phyloP scores from a whole-genome alignment of 2,888 invertebrate genomes.

The Tiphia femorata region DNA sequence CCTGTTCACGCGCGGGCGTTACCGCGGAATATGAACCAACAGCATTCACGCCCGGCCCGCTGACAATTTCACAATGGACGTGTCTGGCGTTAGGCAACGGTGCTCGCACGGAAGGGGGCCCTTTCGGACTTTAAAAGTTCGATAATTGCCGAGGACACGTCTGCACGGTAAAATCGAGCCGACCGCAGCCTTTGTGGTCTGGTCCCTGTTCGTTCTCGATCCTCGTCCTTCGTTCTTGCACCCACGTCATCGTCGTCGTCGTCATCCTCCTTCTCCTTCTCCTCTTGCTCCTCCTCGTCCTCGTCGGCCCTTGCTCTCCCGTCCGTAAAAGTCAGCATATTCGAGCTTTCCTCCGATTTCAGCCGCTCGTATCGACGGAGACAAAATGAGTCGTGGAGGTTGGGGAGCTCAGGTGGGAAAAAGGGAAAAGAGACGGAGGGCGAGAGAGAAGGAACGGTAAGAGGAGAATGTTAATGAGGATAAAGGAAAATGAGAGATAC shows the following conservation, averaged over 20 bases:
- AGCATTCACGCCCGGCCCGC: conserved; percentile 31
- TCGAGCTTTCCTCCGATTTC: conserved; percentile 48
- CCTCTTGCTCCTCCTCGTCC: conserved; percentile 32
- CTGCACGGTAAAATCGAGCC: conserved; percentile 66
- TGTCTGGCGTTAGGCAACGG: conserved; percentile 44
- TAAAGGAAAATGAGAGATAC: conserved; percentile 9
- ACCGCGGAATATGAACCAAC: conserved; percentile 23
- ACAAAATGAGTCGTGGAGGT: conserved; percentile 15
- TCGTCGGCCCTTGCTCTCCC: conserved; percentile 28
- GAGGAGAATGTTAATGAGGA: conserved; percentile 17
- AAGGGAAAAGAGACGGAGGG: conserved; percentile 12
- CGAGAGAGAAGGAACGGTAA: conserved; percentile 5
- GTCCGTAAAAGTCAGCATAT: conserved; percentile 68
- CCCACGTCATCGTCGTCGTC: conserved; percentile 25
- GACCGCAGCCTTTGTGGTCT: conserved; percentile 67
- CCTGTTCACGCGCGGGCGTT: background rate
- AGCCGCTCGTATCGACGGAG: conserved; percentile 28
- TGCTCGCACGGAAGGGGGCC: conserved; percentile 37
- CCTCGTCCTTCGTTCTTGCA: conserved; percentile 31
- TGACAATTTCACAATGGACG: conserved; percentile 40
- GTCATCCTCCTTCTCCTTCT: no score
- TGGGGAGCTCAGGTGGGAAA: no score
- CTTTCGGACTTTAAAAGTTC: conserved; percentile 65
- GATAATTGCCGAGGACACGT: conserved; percentile 67
- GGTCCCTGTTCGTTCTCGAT: conserved; percentile 35